Percentiles rank a stretch among this genome's conserved stretches.
Evolutionary conservation across 2,888 invertebrate genomes (phyloP).

Genomic region (Eulithis prunata): DNA sequence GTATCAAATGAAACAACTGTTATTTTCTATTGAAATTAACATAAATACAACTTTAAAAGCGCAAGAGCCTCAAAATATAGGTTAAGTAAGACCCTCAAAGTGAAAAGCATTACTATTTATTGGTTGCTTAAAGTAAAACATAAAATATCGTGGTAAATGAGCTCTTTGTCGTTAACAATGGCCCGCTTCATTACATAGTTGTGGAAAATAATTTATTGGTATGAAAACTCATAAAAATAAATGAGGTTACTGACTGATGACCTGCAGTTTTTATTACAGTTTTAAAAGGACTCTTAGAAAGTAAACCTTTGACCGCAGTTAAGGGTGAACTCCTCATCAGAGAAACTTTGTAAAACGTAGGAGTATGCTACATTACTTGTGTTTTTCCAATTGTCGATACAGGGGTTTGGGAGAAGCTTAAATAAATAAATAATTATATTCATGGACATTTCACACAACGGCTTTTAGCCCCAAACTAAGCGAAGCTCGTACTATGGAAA

Average conservation of each 20-base stretch:
- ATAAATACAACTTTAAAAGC: constrained; percentile 4
- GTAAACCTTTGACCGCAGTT: background rate
- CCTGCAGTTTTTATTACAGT: constrained; percentile 1
- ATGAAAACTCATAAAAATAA: constrained; percentile 45
- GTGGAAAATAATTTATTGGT: constrained; percentile 45
- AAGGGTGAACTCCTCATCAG: background rate
- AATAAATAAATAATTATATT: no score
- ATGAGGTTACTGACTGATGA: constrained; percentile 39
- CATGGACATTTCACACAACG: no score
- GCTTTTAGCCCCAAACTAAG: no score
- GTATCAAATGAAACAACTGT: background rate
- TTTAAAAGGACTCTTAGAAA: background rate
- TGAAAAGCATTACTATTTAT: constrained; percentile 17
- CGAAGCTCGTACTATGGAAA: no score
- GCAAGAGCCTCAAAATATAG: constrained; percentile 25
- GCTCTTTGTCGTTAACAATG: constrained; percentile 55
- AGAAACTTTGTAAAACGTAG: no score
- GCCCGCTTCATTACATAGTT: constrained; percentile 55
- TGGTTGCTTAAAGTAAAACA: constrained; percentile 16
- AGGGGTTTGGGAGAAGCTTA: no score
- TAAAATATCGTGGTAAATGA: constrained; percentile 42
- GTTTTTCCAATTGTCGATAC: no score
- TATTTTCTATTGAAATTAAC: constrained; percentile 17
- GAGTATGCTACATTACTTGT: no score
- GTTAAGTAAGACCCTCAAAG: constrained; percentile 16